These are phyloP conservation scores for Pollimyrus isidori DNA, from an alignment of 2,113 vertebrate species.

Conservation along the genomic window DNA sequence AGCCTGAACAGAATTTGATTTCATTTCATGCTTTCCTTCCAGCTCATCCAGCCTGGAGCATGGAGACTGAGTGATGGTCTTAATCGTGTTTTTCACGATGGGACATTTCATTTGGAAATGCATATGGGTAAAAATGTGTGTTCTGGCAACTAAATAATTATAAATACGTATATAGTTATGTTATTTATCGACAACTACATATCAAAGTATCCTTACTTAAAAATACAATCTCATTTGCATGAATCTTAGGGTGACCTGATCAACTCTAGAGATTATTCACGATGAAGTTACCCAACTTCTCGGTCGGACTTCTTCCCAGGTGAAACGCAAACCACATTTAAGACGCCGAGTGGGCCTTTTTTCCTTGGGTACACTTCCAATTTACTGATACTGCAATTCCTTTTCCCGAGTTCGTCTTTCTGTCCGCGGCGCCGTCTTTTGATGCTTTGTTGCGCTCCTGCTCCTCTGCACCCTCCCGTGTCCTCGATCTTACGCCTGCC, in stretches of 20 bases:
- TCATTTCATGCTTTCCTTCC: conserved; percentile 8
- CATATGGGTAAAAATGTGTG: background rate
- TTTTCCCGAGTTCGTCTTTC: background rate
- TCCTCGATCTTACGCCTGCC: conserved; percentile 55
- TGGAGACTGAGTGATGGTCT: background rate
- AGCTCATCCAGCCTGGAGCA: background rate
- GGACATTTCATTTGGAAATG: background rate
- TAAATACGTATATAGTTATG: background rate
- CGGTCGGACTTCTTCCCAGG: background rate
- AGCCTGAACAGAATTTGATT: conserved; percentile 8
- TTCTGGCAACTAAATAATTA: background rate
- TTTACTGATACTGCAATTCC: background rate
- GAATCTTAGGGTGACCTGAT: background rate
- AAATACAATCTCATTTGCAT: background rate
- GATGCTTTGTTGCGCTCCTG: conserved; percentile 46
- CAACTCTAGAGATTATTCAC: background rate
- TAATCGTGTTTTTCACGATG: conserved; percentile 4
- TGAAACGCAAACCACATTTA: background rate
- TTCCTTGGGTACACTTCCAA: background rate
- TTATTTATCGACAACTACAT: background rate
- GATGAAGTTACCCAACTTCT: conserved; percentile 2
- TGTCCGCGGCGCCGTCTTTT: conserved; percentile 36
- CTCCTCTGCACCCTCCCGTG: conserved; percentile 48
- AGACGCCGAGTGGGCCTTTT: background rate
- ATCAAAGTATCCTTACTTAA: background rate